phyloP scores from a whole-genome alignment of 2,888 invertebrate genomes.

The Andrena marginata region DNA sequence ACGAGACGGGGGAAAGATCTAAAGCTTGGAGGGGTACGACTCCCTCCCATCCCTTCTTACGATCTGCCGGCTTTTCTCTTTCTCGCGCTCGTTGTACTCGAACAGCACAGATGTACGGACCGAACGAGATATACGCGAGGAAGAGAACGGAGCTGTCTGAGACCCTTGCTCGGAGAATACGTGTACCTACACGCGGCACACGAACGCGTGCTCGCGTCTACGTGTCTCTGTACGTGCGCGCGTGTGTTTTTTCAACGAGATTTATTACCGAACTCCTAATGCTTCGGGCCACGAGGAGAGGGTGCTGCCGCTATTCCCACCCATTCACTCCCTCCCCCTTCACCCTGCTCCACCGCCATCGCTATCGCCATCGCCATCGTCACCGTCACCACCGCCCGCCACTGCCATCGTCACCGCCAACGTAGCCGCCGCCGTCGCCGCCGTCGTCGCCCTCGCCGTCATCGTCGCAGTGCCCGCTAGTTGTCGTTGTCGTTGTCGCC shows the following conservation, averaged over 20 bases:
- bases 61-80: constrained; percentile 57
- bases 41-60: constrained; percentile 34
- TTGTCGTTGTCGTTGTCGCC: constrained; percentile 25
- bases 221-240: constrained; percentile 61
- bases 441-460: constrained; percentile 19
- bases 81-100: constrained; percentile 54
- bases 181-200: constrained; percentile 39
- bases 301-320: constrained; percentile 60
- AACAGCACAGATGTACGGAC: constrained; percentile 72
- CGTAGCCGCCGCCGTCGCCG: constrained; percentile 36
- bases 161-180: constrained; percentile 55
- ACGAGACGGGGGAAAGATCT: constrained; percentile 57
- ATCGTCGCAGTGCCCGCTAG: constrained; percentile 23
- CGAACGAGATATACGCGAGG: constrained; percentile 71
- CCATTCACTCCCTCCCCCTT: constrained; percentile 52
- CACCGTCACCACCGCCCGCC: neutral
- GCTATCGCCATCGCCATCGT: constrained; percentile 23
- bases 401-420: neutral
- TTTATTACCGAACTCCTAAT: constrained; percentile 84
- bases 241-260: constrained; percentile 83
- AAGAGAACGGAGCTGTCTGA: constrained; percentile 67
- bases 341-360: constrained; percentile 47
- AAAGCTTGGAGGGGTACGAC: constrained; percentile 57
- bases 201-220: constrained; percentile 30
- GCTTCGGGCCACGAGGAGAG: constrained; percentile 75